Evolutionary conservation across 2,888 invertebrate species (phyloP).

Genomic region (Leptinotarsa juncta): DNA sequence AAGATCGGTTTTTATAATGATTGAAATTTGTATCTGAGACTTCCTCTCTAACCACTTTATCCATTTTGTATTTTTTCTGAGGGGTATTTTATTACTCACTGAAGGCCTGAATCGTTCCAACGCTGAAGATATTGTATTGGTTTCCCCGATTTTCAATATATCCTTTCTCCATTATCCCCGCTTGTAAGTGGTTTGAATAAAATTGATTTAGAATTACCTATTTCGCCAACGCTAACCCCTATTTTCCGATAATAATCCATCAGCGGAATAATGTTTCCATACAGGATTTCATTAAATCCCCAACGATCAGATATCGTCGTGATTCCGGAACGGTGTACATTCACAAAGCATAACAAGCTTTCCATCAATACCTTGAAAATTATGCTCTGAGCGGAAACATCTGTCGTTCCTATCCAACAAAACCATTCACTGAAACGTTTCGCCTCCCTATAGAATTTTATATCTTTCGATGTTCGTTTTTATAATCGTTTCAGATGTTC

Average conservation of each 20-base stretch:
- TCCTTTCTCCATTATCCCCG: too few species aligned
- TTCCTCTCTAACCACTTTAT: too few species aligned
- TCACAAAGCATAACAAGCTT: conserved; percentile 10
- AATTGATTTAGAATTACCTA: too few species aligned
- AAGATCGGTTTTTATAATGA: too few species aligned
- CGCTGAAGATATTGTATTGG: too few species aligned
- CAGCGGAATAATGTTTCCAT: background rate
- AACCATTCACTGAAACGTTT: conserved; percentile 2
- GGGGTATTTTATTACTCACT: too few species aligned
- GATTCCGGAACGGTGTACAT: background rate
- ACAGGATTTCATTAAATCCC: conserved; percentile 12
- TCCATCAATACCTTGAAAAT: conserved; percentile 6
- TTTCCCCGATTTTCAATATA: too few species aligned
- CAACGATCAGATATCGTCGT: conserved; percentile 1
- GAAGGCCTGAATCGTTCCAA: too few species aligned
- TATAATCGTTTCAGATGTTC: background rate
- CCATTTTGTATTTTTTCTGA: too few species aligned
- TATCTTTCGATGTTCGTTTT: background rate
- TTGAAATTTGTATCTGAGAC: too few species aligned
- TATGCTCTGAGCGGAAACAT: conserved; percentile 9
- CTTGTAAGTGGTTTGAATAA: too few species aligned
- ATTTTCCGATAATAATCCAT: background rate
- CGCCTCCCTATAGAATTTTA: background rate
- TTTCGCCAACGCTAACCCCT: too few species aligned
- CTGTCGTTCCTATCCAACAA: conserved; percentile 9